Conservation (phyloP, 2,888 invertebrate genomes). For the Dastarcus helophoroides region DNA sequence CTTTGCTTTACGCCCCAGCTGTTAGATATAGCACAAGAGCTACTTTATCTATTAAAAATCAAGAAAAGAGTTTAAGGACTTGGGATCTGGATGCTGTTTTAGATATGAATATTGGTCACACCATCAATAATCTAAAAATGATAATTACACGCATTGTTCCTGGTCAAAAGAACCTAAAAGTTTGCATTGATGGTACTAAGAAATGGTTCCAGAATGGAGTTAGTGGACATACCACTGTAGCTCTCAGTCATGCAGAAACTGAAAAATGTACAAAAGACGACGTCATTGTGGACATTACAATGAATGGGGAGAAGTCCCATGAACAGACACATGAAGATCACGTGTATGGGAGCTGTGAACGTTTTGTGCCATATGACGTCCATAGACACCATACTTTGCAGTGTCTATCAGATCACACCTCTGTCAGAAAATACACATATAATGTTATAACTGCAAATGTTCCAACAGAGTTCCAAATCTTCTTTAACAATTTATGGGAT, state of each 20-base stretch:
- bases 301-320: slow-evolving; percentile 27
- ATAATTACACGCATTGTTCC: no score
- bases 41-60: no score
- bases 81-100: no score
- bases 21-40: no score
- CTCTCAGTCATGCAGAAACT: slow-evolving; percentile 26
- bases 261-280: slow-evolving; percentile 28
- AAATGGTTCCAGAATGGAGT: slow-evolving; percentile 26
- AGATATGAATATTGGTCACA: no score
- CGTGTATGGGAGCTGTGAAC: slow-evolving; percentile 18
- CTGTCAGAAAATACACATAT: slow-evolving; percentile 32
- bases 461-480: no score
- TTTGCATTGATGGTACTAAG: slow-evolving; percentile 32
- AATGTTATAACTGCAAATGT: no score
- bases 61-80: no score
- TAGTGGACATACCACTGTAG: slow-evolving; percentile 24
- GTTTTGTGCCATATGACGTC: slow-evolving; percentile 18
- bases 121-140: no score
- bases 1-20: no score
- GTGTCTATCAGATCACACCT: slow-evolving; percentile 24
- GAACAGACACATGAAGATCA: slow-evolving; percentile 28
- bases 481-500: no score
- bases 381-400: slow-evolving; percentile 18
- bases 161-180: no score
- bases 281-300: slow-evolving; percentile 23